Evolutionary conservation across 2,113 vertebrate genomes (phyloP), one percentile per base, ranked within the genome.

Genomic region (Hippoglossus stenolepis): DNA sequence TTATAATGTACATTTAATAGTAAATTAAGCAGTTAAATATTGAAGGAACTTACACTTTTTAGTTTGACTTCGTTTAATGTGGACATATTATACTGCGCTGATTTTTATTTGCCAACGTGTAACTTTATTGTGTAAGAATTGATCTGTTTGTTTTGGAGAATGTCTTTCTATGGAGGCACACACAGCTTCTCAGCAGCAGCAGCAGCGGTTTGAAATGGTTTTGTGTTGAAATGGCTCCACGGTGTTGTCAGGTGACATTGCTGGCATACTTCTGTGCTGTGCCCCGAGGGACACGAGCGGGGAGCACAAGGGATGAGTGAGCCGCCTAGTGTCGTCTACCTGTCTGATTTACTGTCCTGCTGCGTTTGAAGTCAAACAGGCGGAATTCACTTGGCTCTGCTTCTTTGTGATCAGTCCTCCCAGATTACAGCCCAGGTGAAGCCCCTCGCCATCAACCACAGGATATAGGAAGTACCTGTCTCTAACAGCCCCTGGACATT

Each of bases 361-460:
- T 92, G 90, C 70, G 95, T 97, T 97, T 98, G 96, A 97, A 97
- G 96, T 96, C 93, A 93, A 95, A 96, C 95, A 96, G 94, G 94
- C 95, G 96, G 95, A 97, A 98, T 97, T 97, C 95, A 94, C 85
- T 96, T 93, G 94, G 93, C 93, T 94, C 94, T 93, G 70, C 92
- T 90, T 93, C 94, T 95, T 95, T 97, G 96, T 98, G 96, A 98
- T 97, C 96, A 96, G 91, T 90, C 80, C 93, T 93, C 92, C 92
- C 95, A 94, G 96, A 97, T 96, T 96, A 97, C 95, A 96, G 95
- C 94, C 94, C 96, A 96, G 95, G 96, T 96, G 95, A 96, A 95
- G 95, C 95, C 91, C 93, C 43, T 84, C 91, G 13, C 93, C 96
- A 95, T 96, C 95, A 96, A 94, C 95, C 94, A 94, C 95, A 91